phyloP scores from a whole-genome alignment of 2,888 invertebrate species.

The Criorhina ranunculi region DNA sequence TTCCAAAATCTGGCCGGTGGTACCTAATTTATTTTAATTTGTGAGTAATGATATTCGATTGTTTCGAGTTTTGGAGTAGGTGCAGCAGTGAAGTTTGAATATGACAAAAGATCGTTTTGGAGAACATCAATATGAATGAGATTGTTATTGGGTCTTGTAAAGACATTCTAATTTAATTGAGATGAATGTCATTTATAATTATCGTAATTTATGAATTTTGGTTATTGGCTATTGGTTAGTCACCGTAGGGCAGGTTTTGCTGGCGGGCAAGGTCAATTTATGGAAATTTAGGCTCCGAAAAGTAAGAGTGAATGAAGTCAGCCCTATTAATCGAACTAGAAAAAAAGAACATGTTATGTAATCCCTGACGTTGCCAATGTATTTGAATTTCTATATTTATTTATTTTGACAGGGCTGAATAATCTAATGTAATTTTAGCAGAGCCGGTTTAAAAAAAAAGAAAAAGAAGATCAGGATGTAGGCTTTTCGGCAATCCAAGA shows the following conservation, averaged over 20 bases:
- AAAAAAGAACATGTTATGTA: not conserved
- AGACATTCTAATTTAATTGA: conserved; percentile 14
- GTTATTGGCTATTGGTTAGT: conserved; percentile 33
- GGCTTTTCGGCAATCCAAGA: no score
- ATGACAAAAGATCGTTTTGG: conserved; percentile 23
- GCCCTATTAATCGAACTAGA: not conserved
- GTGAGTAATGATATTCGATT: conserved; percentile 16
- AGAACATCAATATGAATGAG: conserved; percentile 26
- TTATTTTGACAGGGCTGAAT: not conserved
- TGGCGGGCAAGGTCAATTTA: conserved; percentile 11
- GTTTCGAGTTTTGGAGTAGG: not conserved
- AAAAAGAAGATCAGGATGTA: no score
- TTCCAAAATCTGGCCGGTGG: not conserved
- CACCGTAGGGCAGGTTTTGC: conserved; percentile 9
- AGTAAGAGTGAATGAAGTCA: not conserved
- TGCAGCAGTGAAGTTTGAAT: conserved; percentile 6
- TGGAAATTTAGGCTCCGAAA: not conserved
- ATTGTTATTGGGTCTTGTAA: not conserved
- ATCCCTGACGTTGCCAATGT: not conserved
- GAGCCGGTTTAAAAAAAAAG: no score
- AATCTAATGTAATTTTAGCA: no score
- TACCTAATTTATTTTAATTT: not conserved
- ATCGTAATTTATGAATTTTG: conserved; percentile 4
- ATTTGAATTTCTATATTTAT: not conserved
- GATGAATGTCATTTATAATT: not conserved